A percentile compares a stretch with the other conserved stretches of the same genome.
Conservation (phyloP, 2,888 invertebrate species). For the Nasonovia ribisnigri region DNA sequence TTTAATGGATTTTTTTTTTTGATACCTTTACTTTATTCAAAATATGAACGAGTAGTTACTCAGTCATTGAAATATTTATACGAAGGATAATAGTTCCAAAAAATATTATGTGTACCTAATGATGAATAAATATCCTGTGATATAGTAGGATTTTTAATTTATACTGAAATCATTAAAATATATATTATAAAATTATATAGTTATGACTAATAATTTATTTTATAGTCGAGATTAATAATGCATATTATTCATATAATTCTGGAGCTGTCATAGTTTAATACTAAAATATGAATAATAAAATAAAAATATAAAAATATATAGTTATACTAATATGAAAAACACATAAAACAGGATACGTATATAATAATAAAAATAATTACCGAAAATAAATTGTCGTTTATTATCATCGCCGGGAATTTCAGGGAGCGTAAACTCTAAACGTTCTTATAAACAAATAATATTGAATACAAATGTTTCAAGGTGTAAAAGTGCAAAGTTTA, state of each 20-base stretch:
- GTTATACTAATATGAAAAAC: not conserved
- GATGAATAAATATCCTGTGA: not conserved
- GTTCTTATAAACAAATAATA: not conserved
- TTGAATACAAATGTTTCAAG: slow-evolving; percentile 5
- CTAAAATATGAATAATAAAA: too few species aligned
- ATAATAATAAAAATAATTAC: not conserved
- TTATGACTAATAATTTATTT: too few species aligned
- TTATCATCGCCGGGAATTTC: not conserved
- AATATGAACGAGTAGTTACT: not conserved
- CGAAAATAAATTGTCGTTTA: not conserved
- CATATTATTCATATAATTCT: too few species aligned
- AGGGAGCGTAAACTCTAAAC: not conserved
- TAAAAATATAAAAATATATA: not conserved
- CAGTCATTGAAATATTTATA: not conserved
- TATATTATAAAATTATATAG: not conserved
- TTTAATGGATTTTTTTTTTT: too few species aligned
- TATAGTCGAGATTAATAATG: too few species aligned
- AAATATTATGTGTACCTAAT: not conserved
- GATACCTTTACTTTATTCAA: not conserved
- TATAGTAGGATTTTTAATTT: not conserved
- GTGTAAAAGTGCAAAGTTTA: not conserved
- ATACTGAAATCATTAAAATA: not conserved
- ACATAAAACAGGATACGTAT: not conserved
- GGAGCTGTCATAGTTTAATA: too few species aligned
- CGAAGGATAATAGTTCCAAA: not conserved